Percentiles rank a stretch among this genome's conserved stretches.
Conservation (phyloP, 2,113 vertebrate species). For the Merops nubicus region DNA sequence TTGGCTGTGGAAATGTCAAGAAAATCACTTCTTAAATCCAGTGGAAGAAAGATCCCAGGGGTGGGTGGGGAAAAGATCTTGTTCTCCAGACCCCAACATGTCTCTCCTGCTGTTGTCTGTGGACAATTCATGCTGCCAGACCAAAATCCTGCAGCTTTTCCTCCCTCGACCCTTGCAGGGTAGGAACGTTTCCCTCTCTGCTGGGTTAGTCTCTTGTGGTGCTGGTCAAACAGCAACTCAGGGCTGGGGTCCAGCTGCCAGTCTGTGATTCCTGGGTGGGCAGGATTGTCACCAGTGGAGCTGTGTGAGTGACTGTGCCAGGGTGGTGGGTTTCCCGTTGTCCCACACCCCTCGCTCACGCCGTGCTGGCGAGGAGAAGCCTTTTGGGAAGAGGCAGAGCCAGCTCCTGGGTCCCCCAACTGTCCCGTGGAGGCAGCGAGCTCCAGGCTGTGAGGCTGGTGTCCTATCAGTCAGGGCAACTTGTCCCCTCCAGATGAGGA, state of each 20-base stretch:
- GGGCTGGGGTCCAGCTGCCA: no score
- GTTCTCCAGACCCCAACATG: not conserved
- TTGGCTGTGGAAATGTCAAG: not conserved
- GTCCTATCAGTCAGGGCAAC: not conserved
- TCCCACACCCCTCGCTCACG: fast-evolving
- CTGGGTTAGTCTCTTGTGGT: not conserved
- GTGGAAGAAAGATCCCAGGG: fast-evolving
- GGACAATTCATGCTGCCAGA: fast-evolving
- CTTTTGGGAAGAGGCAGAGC: no score
- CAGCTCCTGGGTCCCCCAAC: not conserved
- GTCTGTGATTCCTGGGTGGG: no score
- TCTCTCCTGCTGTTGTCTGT: not conserved
- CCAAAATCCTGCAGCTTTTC: not conserved
- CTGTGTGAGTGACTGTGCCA: not conserved
- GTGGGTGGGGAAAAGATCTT: fast-evolving
- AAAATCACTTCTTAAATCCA: not conserved
- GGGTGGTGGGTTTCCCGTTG: not conserved
- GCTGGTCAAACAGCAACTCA: not conserved
- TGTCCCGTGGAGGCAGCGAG: no score
- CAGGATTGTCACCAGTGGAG: no score
- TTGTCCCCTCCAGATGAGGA: slow-evolving; percentile 86
- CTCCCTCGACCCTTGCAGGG: fast-evolving
- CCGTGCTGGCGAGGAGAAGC: not conserved
- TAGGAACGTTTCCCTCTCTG: not conserved
- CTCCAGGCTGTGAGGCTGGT: no score